These are phyloP conservation scores for Trinectes maculatus DNA, from an alignment of 2,113 vertebrate genomes.

Conservation along the genomic window DNA sequence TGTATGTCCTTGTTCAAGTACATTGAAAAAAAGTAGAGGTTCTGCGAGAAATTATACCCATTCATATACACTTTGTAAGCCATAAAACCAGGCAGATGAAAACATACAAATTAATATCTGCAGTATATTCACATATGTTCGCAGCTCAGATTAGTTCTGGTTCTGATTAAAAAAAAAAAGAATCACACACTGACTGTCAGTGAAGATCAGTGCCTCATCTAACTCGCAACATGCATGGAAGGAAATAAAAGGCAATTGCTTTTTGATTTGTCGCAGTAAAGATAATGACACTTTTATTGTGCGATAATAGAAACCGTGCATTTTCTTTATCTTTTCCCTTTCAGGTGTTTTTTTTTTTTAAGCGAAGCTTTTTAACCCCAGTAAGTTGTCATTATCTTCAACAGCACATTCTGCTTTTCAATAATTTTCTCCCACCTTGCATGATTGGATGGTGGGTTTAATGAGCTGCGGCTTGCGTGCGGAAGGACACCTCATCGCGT, in stretches of 20 bases:
- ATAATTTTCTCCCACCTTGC: slow-evolving; percentile 78
- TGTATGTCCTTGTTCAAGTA: slow-evolving; percentile 28
- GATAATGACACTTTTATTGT: slow-evolving; percentile 67
- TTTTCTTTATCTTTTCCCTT: slow-evolving; percentile 68
- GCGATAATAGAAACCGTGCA: slow-evolving; percentile 65
- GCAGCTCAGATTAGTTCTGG: slow-evolving; percentile 55
- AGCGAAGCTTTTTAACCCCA: slow-evolving; percentile 61
- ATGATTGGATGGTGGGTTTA: slow-evolving; percentile 73
- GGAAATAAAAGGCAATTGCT: slow-evolving; percentile 63
- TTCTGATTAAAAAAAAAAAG: too few species aligned
- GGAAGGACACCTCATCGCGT: slow-evolving; percentile 78
- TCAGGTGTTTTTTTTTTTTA: slow-evolving; percentile 63
- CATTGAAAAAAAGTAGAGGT: not conserved
- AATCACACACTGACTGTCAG: slow-evolving; percentile 41
- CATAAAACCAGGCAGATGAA: slow-evolving; percentile 39
- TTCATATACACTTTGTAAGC: slow-evolving; percentile 36
- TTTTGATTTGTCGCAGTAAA: slow-evolving; percentile 72
- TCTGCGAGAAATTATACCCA: not conserved
- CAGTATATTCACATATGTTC: slow-evolving; percentile 61
- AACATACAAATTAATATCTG: slow-evolving; percentile 58
- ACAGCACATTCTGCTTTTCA: slow-evolving; percentile 64
- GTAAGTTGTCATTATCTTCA: slow-evolving; percentile 61
- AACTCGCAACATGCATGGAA: slow-evolving; percentile 40
- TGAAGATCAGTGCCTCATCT: slow-evolving; percentile 23
- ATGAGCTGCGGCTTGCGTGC: slow-evolving; percentile 83